phyloP scores from a whole-genome alignment of 2,113 vertebrate species.

The Neoarius graeffei region DNA sequence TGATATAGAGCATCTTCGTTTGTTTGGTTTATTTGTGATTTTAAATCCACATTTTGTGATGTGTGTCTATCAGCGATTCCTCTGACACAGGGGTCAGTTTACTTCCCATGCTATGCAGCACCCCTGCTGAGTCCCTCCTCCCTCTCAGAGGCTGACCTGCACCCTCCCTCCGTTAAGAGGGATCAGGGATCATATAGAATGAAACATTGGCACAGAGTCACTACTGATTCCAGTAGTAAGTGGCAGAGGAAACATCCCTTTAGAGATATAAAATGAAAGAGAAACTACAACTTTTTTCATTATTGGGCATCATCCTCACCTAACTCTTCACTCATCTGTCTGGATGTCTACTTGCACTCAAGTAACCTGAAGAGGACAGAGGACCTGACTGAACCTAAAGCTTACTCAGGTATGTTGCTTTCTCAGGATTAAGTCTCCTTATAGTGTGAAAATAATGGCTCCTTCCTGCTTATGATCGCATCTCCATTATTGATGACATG shows the following conservation, averaged over 20 bases:
- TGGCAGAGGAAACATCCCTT: conserved; percentile 24
- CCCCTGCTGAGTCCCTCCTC: conserved; percentile 56
- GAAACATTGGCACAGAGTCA: conserved; percentile 59
- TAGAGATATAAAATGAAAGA: not conserved
- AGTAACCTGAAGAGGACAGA: not conserved
- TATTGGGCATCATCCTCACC: not conserved
- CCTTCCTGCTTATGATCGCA: not conserved
- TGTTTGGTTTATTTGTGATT: not conserved
- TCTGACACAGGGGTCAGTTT: not conserved
- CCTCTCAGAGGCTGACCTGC: conserved; percentile 39
- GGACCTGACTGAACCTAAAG: conserved; percentile 4
- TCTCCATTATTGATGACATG: not conserved
- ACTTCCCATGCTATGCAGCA: conserved; percentile 31
- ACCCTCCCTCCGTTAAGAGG: conserved; percentile 53
- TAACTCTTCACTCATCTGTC: conserved; percentile 27
- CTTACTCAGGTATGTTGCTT: conserved; percentile 40
- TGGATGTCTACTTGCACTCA: conserved; percentile 32
- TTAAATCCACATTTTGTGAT: not conserved
- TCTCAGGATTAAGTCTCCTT: conserved; percentile 55
- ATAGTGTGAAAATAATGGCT: not conserved
- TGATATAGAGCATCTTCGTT: not conserved
- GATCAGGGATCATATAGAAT: conserved; percentile 70
- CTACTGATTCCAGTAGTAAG: conserved; percentile 52
- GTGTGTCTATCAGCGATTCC: not conserved
- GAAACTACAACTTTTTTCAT: not conserved